phyloP scores from a whole-genome alignment of 2,113 vertebrate species.

The Gallinago media region DNA sequence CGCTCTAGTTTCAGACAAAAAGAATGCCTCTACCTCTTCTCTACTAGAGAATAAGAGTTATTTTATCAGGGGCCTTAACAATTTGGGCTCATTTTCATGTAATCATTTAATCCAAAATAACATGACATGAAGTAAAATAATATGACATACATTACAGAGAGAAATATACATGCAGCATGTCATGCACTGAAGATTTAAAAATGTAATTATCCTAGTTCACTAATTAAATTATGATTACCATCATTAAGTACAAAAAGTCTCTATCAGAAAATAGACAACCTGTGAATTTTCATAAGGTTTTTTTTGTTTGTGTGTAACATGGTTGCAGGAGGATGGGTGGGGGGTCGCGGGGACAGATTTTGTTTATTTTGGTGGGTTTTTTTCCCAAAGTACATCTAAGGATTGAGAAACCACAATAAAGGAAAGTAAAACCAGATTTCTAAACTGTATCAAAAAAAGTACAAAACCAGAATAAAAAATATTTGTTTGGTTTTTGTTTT shows the following conservation, averaged over 20 bases:
- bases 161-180: background rate
- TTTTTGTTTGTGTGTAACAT: background rate
- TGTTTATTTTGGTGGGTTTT: background rate
- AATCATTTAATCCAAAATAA: background rate
- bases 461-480: background rate
- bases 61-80: background rate
- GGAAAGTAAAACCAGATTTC: background rate
- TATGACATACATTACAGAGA: background rate
- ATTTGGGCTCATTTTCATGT: background rate
- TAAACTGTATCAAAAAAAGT: background rate
- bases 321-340: fast-evolving
- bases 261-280: background rate
- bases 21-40: background rate
- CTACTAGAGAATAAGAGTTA: background rate
- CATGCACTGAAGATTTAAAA: background rate
- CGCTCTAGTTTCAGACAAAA: background rate
- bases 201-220: background rate
- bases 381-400: background rate
- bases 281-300: background rate
- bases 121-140: background rate
- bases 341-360: fast-evolving
- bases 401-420: background rate
- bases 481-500: background rate
- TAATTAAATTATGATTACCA: background rate
- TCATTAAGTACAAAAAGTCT: background rate